A percentile compares a stretch with the other conserved stretches of the same genome.
phyloP scores from a whole-genome alignment of 1,140 invertebrate species.

The Cecropterus lyciades region DNA sequence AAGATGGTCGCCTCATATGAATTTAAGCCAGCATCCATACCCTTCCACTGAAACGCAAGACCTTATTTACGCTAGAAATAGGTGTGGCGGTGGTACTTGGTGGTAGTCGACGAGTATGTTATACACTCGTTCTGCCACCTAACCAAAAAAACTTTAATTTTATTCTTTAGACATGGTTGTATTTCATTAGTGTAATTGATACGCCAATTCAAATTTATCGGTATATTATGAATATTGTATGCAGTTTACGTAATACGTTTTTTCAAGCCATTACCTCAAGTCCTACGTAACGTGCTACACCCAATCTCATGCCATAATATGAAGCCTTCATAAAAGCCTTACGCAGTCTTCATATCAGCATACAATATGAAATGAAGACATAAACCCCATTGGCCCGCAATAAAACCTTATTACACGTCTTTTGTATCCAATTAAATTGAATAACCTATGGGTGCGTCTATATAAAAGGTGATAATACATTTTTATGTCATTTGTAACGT shows the following conservation, averaged over 20 bases:
- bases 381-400: slow-evolving; percentile 41
- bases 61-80: too few species aligned
- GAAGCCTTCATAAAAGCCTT: slow-evolving; percentile 18
- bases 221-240: not conserved
- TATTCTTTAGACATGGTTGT: too few species aligned
- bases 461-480: slow-evolving; percentile 1
- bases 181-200: not conserved
- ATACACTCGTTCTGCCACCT: too few species aligned
- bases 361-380: slow-evolving; percentile 45
- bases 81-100: too few species aligned
- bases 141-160: too few species aligned
- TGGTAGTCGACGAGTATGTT: too few species aligned
- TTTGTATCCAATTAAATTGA: slow-evolving; percentile 58
- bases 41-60: too few species aligned
- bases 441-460: slow-evolving; percentile 34
- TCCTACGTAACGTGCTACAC: not conserved
- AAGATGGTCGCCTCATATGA: too few species aligned
- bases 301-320: slow-evolving; percentile 7
- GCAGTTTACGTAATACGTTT: not conserved
- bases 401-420: slow-evolving; percentile 57
- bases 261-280: slow-evolving; percentile 5
- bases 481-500: not conserved
- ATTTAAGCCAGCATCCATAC: too few species aligned
- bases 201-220: not conserved
- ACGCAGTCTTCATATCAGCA: slow-evolving; percentile 23